Evolutionary conservation across 2,113 vertebrate genomes (phyloP), one percentile per base, ranked within the genome.

Genomic region (Podarcis muralis): DNA sequence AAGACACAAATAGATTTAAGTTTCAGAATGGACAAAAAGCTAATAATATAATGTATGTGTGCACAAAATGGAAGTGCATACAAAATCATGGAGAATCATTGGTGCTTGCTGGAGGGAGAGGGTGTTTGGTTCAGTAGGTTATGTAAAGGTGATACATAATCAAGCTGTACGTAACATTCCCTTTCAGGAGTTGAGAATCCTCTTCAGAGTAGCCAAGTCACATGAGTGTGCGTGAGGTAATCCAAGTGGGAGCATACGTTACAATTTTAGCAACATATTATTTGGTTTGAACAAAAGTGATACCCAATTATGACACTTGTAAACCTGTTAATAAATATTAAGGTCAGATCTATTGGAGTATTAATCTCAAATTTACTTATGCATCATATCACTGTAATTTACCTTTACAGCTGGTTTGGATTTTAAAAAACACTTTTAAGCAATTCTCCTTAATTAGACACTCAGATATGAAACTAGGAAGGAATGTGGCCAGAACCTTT

Each of bases 381-480:
- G 83, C 85, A 83, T 94, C 85, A 87, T 88, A 88, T 18, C 88
- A 85, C 48, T 91, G 32, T 91, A 76, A 94, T 80, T 91, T 86
- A 91, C 86, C 62, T 92, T 91, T 85, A 88, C 23, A 78, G 6
- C 91, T 23, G 22, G 75, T 37, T 15, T 74, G 15, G 15, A 8
- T n/a, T 82, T 78, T 30, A 68, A 48, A 32, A 69, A 81, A 0
- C 20, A 4, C 7, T 90, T 25, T 1, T 22, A 30, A 85, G 92
- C 40, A 92, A 91, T 82, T 25, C 3, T 94, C 97, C 97, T 98
- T 98, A 98, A 99, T 95, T 91, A 85, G 88, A 53, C 91, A 75
- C 69, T 87, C 76, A 99, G 99, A 99, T 94, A 99, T 98, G 98
- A 99, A 98, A 90, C 96, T 99, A 93, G 99, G 99, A 88, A 97